Evolutionary conservation across 2,797 vertebrate species (phyloP).

Genomic region (Jordanella pulchra): DNA sequence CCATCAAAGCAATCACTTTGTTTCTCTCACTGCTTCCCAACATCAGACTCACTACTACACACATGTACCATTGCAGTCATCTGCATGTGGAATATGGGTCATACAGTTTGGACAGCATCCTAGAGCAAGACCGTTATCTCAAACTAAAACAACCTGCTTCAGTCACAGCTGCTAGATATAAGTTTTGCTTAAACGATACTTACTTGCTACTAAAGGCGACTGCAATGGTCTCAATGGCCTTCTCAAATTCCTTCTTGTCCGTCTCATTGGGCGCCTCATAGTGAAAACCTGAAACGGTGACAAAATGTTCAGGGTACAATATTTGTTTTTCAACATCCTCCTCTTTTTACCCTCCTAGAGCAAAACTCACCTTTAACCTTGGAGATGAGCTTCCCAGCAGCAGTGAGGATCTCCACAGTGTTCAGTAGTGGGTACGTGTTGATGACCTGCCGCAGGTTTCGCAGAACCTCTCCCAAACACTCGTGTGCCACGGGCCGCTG

Average conservation of each 20-base stretch:
- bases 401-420: slow-evolving; percentile 94
- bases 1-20: slow-evolving; percentile 63
- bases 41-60: slow-evolving; percentile 14
- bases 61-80: slow-evolving; percentile 5
- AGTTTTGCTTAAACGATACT: slow-evolving; percentile 49
- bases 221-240: slow-evolving; percentile 92
- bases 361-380: slow-evolving; percentile 91
- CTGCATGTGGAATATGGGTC: not conserved
- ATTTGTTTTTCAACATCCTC: not conserved
- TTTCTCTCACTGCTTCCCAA: slow-evolving; percentile 63
- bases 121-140: not conserved
- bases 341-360: not conserved
- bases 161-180: not conserved
- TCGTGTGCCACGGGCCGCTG: slow-evolving; percentile 88
- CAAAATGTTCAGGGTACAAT: slow-evolving; percentile 13
- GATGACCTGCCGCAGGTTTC: slow-evolving; percentile 91
- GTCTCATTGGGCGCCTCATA: slow-evolving; percentile 88
- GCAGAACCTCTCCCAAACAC: slow-evolving; percentile 90
- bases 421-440: slow-evolving; percentile 92
- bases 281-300: slow-evolving; percentile 84
- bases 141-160: not conserved
- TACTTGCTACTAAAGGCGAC: slow-evolving; percentile 98
- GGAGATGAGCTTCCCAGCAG: slow-evolving; percentile 92
- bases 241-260: slow-evolving; percentile 94
- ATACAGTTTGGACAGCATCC: not conserved